Evolutionary conservation across 2,113 vertebrate species (phyloP).

Genomic region (Fulica atra): DNA sequence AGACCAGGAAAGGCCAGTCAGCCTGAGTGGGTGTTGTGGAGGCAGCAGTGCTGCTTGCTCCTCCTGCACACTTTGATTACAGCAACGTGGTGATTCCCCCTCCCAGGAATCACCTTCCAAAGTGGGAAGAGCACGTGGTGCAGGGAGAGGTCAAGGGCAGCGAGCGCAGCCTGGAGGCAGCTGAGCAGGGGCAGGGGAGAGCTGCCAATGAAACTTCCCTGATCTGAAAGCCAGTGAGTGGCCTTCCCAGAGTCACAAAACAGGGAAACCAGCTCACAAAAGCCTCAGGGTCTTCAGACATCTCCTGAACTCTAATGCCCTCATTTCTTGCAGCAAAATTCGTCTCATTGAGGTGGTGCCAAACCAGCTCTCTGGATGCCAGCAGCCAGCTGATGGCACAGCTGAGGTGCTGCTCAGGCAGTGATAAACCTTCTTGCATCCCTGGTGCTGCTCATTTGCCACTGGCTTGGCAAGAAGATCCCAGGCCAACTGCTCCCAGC

Average conservation of each 20-base stretch:
- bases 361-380: background rate
- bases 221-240: background rate
- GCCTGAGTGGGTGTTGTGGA: background rate
- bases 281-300: background rate
- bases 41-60: background rate
- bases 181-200: background rate
- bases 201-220: background rate
- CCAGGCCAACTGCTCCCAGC: background rate
- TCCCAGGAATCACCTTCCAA: background rate
- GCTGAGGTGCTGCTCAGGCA: background rate
- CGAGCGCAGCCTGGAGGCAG: background rate
- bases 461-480: background rate
- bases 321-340: background rate
- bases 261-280: background rate
- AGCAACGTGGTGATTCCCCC: background rate
- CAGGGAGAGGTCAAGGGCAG: background rate
- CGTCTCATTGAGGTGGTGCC: background rate
- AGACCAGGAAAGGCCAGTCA: background rate
- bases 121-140: fast-evolving
- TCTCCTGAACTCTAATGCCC: background rate
- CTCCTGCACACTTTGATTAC: background rate
- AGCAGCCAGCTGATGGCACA: background rate
- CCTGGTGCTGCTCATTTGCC: background rate
- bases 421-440: background rate
- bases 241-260: no score